Conservation (phyloP, 1,140 invertebrate genomes). For the Oncopodura yosiiana region DNA sequence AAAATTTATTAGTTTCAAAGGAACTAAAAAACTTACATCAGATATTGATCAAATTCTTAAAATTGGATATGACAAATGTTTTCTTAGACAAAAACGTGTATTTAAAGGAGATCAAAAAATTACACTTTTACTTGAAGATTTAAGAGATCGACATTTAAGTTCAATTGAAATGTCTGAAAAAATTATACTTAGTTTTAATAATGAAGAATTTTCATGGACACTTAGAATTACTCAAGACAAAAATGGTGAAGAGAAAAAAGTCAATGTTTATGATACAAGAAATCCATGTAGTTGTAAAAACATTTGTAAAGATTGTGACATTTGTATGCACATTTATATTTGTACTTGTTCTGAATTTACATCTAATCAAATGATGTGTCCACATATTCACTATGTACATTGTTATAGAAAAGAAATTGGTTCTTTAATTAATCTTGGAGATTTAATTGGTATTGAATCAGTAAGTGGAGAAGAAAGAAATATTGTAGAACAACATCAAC, state of each 20-base stretch:
- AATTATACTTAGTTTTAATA: not conserved
- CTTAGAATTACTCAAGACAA: not conserved
- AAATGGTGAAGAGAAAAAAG: not conserved
- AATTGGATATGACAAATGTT: constrained; percentile 33
- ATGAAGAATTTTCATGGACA: not conserved
- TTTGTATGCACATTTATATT: constrained; percentile 25
- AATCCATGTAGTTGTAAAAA: constrained; percentile 23
- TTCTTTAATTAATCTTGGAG: no score
- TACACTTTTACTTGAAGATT: constrained; percentile 2
- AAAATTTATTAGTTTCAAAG: constrained; percentile 32
- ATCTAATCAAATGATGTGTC: constrained; percentile 13
- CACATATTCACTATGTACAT: constrained; percentile 26
- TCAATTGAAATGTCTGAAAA: not conserved
- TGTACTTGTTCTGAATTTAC: constrained; percentile 18
- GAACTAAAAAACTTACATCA: constrained; percentile 19
- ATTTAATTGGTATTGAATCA: no score
- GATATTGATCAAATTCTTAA: constrained; percentile 28
- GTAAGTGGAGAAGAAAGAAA: no score
- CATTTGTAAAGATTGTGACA: constrained; percentile 10
- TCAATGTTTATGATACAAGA: constrained; percentile 15
- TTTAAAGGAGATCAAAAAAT: constrained; percentile 32
- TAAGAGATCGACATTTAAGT: constrained; percentile 5
- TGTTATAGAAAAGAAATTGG: not conserved
- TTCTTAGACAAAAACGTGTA: constrained; percentile 23
- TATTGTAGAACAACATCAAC: no score